Conservation (phyloP, 2,797 vertebrate genomes). For the Tachyglossus aculeatus region DNA sequence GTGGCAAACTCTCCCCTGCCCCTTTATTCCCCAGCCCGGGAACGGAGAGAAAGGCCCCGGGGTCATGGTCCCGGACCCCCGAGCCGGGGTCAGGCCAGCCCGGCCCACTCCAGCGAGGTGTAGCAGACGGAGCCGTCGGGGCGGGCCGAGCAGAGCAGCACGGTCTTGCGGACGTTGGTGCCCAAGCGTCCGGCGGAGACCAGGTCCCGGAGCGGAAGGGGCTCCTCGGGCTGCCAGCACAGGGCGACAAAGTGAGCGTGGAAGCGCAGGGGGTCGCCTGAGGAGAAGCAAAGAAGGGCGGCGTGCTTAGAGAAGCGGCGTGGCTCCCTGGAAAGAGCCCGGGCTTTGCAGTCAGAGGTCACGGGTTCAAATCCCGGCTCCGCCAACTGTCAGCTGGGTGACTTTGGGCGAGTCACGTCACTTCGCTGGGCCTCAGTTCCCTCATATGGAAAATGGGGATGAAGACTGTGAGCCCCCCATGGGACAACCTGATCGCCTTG, state of each 20-base stretch:
- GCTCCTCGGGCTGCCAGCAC: conserved; percentile 73
- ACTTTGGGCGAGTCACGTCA: too few species aligned
- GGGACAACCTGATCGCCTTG: too few species aligned
- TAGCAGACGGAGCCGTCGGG: conserved; percentile 68
- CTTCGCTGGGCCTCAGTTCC: too few species aligned
- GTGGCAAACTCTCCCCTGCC: too few species aligned
- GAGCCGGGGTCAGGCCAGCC: conserved; percentile 73
- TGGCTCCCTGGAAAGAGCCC: too few species aligned
- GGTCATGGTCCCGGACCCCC: neutral
- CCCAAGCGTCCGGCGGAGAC: conserved; percentile 85
- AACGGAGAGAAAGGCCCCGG: neutral
- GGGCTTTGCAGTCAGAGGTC: too few species aligned
- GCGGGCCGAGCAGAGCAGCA: conserved; percentile 83
- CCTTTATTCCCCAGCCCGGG: neutral
- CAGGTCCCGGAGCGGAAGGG: conserved; percentile 75
- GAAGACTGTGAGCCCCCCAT: too few species aligned
- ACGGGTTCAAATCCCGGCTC: too few species aligned
- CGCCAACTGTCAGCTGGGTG: too few species aligned
- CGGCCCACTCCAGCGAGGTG: conserved; percentile 89
- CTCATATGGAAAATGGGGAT: too few species aligned
- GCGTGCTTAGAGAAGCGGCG: too few species aligned
- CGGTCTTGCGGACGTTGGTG: conserved; percentile 88
- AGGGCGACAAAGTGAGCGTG: conserved; percentile 89
- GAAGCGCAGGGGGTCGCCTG: conserved; percentile 88
- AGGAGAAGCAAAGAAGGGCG: neutral